A percentile compares a stretch with the other conserved stretches of the same genome.
Conservation (phyloP, 2,797 vertebrate species). For the Sebastiscus albofasciatus region DNA sequence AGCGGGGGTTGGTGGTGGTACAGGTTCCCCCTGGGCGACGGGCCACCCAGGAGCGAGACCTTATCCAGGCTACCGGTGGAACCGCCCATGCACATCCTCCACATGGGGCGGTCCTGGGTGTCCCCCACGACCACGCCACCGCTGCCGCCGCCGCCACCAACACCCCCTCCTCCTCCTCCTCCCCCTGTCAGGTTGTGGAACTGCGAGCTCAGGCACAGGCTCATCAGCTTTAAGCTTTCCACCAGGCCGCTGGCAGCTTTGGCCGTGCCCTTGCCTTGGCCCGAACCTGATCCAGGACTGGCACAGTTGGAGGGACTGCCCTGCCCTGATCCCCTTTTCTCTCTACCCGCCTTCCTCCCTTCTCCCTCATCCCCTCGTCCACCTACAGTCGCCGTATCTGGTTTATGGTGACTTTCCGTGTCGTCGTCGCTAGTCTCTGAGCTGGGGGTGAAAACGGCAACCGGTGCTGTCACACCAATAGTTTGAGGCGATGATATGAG, state of each 20-base stretch:
- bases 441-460: conserved; percentile 89
- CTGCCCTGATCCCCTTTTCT: conserved; percentile 58
- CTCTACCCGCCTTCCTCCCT: conserved; percentile 68
- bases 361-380: conserved; percentile 77
- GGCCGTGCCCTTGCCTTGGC: conserved; percentile 80
- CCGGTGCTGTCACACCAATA: conserved; percentile 86
- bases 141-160: conserved; percentile 29
- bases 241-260: conserved; percentile 90
- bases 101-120: conserved; percentile 91
- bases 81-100: conserved; percentile 96
- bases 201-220: conserved; percentile 94
- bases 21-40: conserved; percentile 71
- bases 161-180: conserved; percentile 54
- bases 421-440: conserved; percentile 93
- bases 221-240: conserved; percentile 96
- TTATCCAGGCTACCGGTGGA: conserved; percentile 85
- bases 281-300: conserved; percentile 72
- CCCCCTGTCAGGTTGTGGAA: conserved; percentile 84
- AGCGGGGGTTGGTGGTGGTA: conserved; percentile 65
- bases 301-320: conserved; percentile 79
- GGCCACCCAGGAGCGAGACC: conserved; percentile 78
- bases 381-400: conserved; percentile 72
- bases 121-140: conserved; percentile 78
- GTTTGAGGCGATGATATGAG: conserved; percentile 74
- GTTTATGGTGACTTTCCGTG: conserved; percentile 83